Conservation (phyloP, 2,888 invertebrate genomes). For the Cremastinae sp. region DNA sequence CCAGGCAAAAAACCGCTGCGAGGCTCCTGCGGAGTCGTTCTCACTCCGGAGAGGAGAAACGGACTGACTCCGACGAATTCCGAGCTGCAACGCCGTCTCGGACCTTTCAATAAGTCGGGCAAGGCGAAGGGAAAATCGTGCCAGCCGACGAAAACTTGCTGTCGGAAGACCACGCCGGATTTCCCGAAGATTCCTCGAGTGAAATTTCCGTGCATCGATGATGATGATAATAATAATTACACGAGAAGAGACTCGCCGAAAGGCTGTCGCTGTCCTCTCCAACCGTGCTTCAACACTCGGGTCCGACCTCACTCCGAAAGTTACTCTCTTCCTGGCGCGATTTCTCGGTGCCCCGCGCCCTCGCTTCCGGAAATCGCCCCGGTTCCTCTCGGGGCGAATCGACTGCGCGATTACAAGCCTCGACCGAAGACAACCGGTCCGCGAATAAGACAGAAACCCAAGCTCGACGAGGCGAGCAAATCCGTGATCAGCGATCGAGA, state of each 20-base stretch:
- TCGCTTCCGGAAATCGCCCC: constrained; percentile 52
- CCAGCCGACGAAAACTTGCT: constrained; percentile 19
- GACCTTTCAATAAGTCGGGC: constrained; percentile 28
- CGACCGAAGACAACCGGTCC: constrained; percentile 26
- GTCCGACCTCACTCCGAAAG: constrained; percentile 16
- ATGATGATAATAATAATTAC: no score
- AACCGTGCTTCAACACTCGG: constrained; percentile 18
- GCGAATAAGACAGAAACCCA: constrained; percentile 10
- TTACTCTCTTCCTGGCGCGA: constrained; percentile 47
- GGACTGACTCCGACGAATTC: constrained; percentile 58
- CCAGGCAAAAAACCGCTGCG: not conserved
- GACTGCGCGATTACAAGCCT: constrained; percentile 46
- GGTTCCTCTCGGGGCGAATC: constrained; percentile 47
- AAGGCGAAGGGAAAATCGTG: constrained; percentile 12
- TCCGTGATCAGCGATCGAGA: not conserved
- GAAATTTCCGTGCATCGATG: no score
- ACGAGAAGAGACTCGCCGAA: not conserved
- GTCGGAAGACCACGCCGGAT: no score
- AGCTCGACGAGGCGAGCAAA: constrained; percentile 6
- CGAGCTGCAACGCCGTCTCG: constrained; percentile 44
- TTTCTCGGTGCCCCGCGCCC: constrained; percentile 45
- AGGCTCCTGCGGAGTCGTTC: not conserved
- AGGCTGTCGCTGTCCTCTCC: constrained; percentile 36
- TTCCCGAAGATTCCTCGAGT: no score
- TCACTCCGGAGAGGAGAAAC: constrained; percentile 46